Evolutionary conservation across 2,888 invertebrate species (phyloP).

Genomic region (Lucinisca nassula): DNA sequence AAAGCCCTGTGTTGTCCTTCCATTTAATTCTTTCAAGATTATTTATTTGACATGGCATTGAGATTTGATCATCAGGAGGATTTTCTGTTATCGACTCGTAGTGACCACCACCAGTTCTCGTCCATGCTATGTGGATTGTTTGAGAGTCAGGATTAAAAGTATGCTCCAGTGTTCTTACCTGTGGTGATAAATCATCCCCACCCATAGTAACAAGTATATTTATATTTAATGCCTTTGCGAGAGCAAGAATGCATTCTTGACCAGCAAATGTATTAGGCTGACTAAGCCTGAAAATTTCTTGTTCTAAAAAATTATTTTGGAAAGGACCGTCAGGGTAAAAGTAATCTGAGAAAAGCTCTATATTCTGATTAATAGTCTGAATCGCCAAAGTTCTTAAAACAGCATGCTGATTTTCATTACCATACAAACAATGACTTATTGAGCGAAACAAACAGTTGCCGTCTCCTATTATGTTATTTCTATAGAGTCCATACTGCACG

Average conservation of each 20-base stretch:
- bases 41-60: background rate
- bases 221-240: background rate
- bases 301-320: background rate
- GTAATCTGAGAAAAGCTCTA: background rate
- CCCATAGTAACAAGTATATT: background rate
- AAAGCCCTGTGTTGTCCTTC: background rate
- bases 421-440: background rate
- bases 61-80: background rate
- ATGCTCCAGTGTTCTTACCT: background rate
- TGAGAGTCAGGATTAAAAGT: background rate
- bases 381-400: background rate
- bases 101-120: background rate
- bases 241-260: background rate
- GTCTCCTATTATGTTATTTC: background rate
- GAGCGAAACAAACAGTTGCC: background rate
- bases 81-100: background rate
- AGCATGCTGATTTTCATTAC: background rate
- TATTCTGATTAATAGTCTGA: background rate
- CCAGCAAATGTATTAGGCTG: background rate
- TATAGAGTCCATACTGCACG: background rate
- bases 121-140: background rate
- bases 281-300: background rate
- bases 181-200: background rate
- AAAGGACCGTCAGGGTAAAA: background rate
- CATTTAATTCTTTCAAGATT: background rate